Conservation (phyloP, 2,797 vertebrate genomes). For the Balearica regulorum region DNA sequence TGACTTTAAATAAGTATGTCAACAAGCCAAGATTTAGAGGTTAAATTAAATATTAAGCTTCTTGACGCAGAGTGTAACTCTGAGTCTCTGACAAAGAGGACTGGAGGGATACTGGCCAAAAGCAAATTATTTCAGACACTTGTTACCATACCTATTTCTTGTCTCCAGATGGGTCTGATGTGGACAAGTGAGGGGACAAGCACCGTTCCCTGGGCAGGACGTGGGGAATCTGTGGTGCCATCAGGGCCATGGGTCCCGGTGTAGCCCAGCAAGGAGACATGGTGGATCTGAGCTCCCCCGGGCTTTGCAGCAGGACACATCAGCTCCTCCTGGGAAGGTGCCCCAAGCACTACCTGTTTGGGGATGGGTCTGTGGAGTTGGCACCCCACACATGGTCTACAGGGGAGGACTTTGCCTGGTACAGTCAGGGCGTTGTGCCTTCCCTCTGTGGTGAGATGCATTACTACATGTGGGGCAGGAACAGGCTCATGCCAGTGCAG, state of each 20-base stretch:
- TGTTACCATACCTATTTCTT: background rate
- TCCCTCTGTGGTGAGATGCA: background rate
- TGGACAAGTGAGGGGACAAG: background rate
- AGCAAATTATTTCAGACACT: background rate
- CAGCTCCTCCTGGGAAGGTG: background rate
- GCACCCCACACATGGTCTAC: background rate
- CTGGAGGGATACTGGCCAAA: background rate
- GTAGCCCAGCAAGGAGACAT: background rate
- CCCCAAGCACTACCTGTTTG: background rate
- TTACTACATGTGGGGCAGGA: background rate
- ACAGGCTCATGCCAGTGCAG: fast-evolving
- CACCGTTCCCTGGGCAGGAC: background rate
- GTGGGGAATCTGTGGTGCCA: background rate
- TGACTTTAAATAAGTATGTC: background rate
- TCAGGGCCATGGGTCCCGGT: background rate
- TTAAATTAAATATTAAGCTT: background rate
- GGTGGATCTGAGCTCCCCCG: background rate
- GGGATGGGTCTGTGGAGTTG: background rate
- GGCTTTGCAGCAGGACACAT: background rate
- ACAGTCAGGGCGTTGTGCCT: fast-evolving
- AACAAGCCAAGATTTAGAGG: background rate
- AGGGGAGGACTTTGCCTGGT: background rate
- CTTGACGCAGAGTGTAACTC: background rate
- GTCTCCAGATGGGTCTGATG: background rate
- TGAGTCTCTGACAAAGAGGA: background rate